Evolutionary conservation across 1,140 invertebrate species (phyloP), one percentile per base, ranked within the genome.

Genomic region (Drosophila bifasciata): DNA sequence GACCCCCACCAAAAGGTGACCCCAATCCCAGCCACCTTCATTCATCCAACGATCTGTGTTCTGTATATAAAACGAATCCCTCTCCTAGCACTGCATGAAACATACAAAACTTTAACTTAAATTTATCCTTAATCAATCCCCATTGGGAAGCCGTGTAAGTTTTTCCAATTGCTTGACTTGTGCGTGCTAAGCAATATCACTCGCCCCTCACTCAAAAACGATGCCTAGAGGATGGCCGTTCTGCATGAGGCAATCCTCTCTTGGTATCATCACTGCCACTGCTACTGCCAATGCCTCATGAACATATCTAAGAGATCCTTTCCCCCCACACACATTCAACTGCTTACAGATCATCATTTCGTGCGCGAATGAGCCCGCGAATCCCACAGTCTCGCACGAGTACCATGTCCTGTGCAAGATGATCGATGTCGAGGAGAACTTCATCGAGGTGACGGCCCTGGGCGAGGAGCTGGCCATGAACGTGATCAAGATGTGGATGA

Each of bases 401-500:
- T 98, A 97, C 91, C 94, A 97, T 81, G 94, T 98, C 1, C 91
- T 99, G 0, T 93, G 96, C 41, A 94, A 96, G 52, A 98, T 99
- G 95, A 96, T 99, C 61, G 97, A 98, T 73, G 94, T 94, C 0
- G 95, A 96, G 76, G 95, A 98, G 55, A 96, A 98, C 85, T 99
- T 99, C 73, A 94, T 99, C n/a, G 96, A 98, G 93, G 97, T 98
- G 0, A 95, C 94, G 25, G 96, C 96, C n/a, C 92, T 98, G 5
- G 97, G 97, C 11, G 96, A 98, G 92, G 97, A 99, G 56, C 92
- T 99, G 4, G 98, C 98, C 1, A 97, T 97, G 94, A 95, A 97
- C 88, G 97, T 99, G 8, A 95, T 99, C 60, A 96, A 96, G 85
- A 95, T 97, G 93, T 99, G 98, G 98, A 96, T 99, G 95, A 95